A percentile compares a stretch with the other conserved stretches of the same genome.
Conservation (phyloP, 2,113 vertebrate genomes). For the Chaetops frenatus region DNA sequence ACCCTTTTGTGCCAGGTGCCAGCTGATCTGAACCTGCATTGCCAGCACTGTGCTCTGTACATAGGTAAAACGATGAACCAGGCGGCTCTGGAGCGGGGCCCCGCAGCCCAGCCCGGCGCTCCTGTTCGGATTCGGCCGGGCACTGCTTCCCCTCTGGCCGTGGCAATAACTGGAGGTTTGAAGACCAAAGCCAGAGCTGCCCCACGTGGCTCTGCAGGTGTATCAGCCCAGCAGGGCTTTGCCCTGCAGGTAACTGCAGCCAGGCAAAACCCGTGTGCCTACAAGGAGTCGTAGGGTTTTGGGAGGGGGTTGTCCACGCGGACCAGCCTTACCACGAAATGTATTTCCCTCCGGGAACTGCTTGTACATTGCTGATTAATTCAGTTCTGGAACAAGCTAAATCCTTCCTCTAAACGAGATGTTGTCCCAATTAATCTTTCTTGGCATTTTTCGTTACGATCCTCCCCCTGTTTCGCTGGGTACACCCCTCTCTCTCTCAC, state of each 20-base stretch:
- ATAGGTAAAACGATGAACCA: not conserved
- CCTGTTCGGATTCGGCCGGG: not conserved
- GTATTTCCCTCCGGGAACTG: not conserved
- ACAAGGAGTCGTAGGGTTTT: not conserved
- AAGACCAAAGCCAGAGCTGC: slow-evolving; percentile 32
- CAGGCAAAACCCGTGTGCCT: not conserved
- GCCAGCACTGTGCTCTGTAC: not conserved
- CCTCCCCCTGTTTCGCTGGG: not conserved
- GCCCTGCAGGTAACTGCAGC: not conserved
- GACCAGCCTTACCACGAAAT: not conserved
- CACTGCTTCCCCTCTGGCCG: not conserved
- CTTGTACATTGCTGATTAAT: not conserved
- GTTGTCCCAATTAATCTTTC: not conserved
- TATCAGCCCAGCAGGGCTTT: not conserved
- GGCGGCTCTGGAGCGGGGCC: not conserved
- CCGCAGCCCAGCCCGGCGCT: not conserved
- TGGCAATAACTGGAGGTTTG: not conserved
- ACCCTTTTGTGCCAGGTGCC: not conserved
- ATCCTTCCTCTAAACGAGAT: not conserved
- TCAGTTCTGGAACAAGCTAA: not conserved
- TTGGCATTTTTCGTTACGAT: not conserved
- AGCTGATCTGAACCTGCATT: not conserved
- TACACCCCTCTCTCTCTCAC: not conserved
- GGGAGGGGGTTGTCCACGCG: fast-evolving
- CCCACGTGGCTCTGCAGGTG: not conserved